Conservation (phyloP, 2,797 vertebrate genomes). For the Xiphorhynchus erythropygius region DNA sequence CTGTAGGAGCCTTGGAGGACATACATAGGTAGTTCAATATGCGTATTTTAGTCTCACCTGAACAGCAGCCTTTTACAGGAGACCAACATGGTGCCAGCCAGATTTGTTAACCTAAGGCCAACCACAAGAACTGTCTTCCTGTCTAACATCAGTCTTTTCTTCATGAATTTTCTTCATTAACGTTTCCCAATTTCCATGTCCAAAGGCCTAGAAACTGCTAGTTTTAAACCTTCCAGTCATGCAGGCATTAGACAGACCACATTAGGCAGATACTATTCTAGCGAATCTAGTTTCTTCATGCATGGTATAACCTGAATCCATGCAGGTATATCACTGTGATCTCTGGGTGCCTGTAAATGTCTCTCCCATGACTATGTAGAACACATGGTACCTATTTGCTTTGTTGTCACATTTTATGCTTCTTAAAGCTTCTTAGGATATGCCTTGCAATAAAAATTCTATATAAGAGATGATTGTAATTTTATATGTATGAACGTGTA, state of each 20-base stretch:
- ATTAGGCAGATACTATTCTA: neutral
- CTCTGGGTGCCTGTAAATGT: slow-evolving; percentile 18
- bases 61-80: neutral
- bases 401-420: slow-evolving; percentile 55
- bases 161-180: neutral
- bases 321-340: slow-evolving; percentile 5
- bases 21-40: rapidly evolving
- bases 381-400: slow-evolving; percentile 46
- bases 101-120: neutral
- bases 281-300: neutral
- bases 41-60: neutral
- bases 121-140: neutral
- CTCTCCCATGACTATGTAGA: neutral
- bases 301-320: neutral
- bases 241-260: neutral
- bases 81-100: neutral
- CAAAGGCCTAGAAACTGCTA: neutral
- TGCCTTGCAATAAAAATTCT: slow-evolving; percentile 23
- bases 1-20: neutral
- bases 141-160: neutral
- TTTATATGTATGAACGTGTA: neutral
- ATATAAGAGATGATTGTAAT: slow-evolving; percentile 23
- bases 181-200: neutral
- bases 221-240: neutral
- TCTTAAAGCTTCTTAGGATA: slow-evolving; percentile 29